Evolutionary conservation across 2,888 invertebrate species (phyloP), one percentile per base, ranked within the genome.

Genomic region (Tigriopus californicus): DNA sequence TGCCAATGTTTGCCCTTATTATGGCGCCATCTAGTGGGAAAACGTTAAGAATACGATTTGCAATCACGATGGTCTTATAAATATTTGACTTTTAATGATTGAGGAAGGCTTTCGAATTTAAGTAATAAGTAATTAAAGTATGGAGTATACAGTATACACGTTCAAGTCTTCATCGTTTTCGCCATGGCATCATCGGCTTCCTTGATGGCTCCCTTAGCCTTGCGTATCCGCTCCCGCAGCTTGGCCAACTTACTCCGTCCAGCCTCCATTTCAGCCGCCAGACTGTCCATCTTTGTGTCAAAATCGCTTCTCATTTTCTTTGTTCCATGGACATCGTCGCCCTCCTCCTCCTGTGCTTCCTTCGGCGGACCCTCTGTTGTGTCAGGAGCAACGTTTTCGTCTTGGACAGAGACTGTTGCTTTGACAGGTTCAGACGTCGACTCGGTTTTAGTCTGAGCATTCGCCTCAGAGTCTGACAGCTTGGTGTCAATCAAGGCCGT

Each of bases 291-390:
- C 13, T 18, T 41, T 10, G 18, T 18, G 12, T 41, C 15, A 6
- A 56, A 56, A 2, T 56, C 56, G 20, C 25, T 44, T 33, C 46
- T 56, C 46, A 56, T 42, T 33, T 56, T 56, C 33, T 56, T 56
- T 15, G 44, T 56, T 20, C 56, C 56, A 24, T 56, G 12, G 41
- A 42, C 41, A 24, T 56, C 42, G 20, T 56, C 54, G 40, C 40
- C 54, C 11, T 54, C 54, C 40, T 54, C 54, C 15, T 15, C 54
- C 6, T 11, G 12, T 4, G 12, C 41, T 33, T 33, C 33, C 33
- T 33, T 33, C 33, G 3, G 3, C 33, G 33, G 33, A 33, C 33
- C 33, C 8, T 33, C 33, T 33, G 8, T 8, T 3, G 33, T 33
- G 33, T 8, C 33, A 3, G 33, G 33, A 33, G 33, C 33, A 3